Evolutionary conservation across 2,113 vertebrate species (phyloP).

Genomic region (Eurystomus gularis): DNA sequence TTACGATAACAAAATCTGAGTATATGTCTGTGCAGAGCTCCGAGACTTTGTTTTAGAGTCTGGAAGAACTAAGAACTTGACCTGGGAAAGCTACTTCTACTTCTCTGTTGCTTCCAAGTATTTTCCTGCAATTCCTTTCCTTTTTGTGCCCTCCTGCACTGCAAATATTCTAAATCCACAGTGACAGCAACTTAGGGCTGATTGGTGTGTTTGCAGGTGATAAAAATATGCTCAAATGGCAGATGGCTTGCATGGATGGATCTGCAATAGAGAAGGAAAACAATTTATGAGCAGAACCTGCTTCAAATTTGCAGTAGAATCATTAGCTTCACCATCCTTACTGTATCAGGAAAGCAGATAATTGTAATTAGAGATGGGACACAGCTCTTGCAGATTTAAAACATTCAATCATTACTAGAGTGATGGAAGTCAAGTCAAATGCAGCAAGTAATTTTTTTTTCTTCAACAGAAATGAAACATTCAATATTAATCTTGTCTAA

Average conservation of each 20-base stretch:
- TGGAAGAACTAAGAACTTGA: not conserved
- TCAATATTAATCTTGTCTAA: not conserved
- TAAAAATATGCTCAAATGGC: conserved; percentile 44
- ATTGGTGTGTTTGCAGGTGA: conserved; percentile 21
- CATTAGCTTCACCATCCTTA: not conserved
- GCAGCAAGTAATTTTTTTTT: not conserved
- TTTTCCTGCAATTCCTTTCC: not conserved
- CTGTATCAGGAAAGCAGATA: not conserved
- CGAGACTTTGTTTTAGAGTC: not conserved
- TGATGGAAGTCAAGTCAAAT: not conserved
- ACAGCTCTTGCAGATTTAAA: not conserved
- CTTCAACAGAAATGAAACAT: not conserved
- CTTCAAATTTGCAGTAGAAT: conserved; percentile 40
- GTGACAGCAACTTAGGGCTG: not conserved
- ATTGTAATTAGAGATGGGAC: not conserved
- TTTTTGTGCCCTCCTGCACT: not conserved
- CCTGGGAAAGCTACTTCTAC: not conserved
- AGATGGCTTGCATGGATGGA: conserved; percentile 4
- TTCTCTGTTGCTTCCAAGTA: not conserved
- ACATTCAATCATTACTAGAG: not conserved
- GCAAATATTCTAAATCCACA: not conserved
- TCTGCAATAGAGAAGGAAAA: not conserved
- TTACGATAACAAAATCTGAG: not conserved
- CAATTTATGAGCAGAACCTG: conserved; percentile 5
- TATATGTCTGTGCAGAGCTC: not conserved